Evolutionary conservation across 2,888 invertebrate species (phyloP).

Genomic region (Baronia brevicornis): DNA sequence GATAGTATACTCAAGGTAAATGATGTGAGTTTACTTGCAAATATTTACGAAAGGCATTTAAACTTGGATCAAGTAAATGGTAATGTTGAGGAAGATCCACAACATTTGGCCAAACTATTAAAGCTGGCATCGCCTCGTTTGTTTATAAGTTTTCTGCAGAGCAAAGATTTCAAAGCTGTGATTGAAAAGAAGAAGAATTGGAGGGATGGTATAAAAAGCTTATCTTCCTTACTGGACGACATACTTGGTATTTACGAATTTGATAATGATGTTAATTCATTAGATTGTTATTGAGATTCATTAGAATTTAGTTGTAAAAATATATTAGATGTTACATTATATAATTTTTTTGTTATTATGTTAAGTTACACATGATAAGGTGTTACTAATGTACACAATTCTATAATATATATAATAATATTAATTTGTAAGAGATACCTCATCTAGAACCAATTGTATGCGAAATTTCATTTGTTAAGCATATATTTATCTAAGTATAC

Average conservation of each 20-base stretch:
- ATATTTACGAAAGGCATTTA: constrained; percentile 76
- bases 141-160: constrained; percentile 75
- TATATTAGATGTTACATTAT: constrained; percentile 1
- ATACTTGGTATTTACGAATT: constrained; percentile 78
- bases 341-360: neutral
- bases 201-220: constrained; percentile 79
- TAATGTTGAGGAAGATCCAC: constrained; percentile 27
- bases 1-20: constrained; percentile 78
- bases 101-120: constrained; percentile 32
- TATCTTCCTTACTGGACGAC: constrained; percentile 84
- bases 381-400: too few relatives aligned
- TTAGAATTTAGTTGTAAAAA: constrained; percentile 4
- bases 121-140: constrained; percentile 67
- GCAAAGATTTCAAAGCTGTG: constrained; percentile 76
- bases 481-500: too few relatives aligned
- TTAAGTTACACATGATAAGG: too few relatives aligned
- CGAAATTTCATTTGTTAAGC: too few relatives aligned
- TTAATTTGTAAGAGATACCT: too few relatives aligned
- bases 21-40: constrained; percentile 77
- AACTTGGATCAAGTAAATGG: constrained; percentile 33
- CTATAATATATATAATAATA: too few relatives aligned
- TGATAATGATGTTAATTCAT: constrained; percentile 71
- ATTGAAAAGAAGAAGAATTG: constrained; percentile 78
- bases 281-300: constrained; percentile 81
- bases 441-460: too few relatives aligned